Percentiles rank a stretch among this genome's conserved stretches.
Conservation (phyloP, 1,140 invertebrate genomes). For the Meloidogyne floridensis region DNA sequence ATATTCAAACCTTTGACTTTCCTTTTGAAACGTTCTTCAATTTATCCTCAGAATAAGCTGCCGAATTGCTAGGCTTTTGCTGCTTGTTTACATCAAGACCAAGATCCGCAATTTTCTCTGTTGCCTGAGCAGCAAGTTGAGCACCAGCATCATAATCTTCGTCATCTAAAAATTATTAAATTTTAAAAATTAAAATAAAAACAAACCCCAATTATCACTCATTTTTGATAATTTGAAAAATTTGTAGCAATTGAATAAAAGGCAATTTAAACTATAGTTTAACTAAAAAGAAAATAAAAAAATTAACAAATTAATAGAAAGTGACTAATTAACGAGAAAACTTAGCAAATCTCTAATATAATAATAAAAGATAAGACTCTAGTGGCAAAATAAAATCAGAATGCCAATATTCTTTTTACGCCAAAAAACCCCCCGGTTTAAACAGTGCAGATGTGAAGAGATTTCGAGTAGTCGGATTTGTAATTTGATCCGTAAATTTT, state of each 20-base stretch:
- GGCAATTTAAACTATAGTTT: not conserved
- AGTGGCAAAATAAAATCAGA: no score
- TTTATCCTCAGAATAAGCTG: slow-evolving; percentile 12
- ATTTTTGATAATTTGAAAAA: not conserved
- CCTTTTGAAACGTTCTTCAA: not conserved
- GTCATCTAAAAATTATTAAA: slow-evolving; percentile 33
- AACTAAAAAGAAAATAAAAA: not conserved
- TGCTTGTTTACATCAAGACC: slow-evolving; percentile 32
- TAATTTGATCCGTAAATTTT: no score
- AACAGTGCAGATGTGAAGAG: no score
- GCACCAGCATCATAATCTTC: slow-evolving; percentile 41
- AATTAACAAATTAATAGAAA: no score
- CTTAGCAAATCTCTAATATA: no score
- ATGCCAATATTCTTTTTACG: no score
- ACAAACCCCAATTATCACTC: slow-evolving; percentile 26
- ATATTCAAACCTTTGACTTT: not conserved
- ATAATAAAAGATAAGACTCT: no score
- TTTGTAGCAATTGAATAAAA: not conserved
- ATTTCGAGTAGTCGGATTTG: no score
- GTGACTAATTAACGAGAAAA: no score
- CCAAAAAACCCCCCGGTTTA: no score
- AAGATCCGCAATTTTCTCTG: slow-evolving; percentile 43
- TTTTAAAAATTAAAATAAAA: not conserved
- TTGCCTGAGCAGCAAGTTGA: slow-evolving; percentile 22
- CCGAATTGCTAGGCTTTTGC: slow-evolving; percentile 1